These are phyloP conservation scores for Calidris pugnax DNA, from an alignment of 2,113 vertebrate genomes.

Conservation along the genomic window DNA sequence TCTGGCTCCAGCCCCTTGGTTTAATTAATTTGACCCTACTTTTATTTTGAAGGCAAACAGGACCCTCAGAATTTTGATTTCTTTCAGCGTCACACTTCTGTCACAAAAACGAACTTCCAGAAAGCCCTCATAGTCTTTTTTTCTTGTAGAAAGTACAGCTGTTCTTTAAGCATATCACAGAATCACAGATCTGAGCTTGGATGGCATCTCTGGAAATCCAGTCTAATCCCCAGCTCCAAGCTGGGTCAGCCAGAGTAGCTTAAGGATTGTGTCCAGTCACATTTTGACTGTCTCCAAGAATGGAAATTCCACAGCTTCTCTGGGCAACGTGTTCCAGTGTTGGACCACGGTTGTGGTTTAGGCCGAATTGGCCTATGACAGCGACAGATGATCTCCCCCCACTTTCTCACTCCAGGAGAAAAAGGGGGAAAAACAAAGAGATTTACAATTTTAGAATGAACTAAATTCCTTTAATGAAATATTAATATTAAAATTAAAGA, in stretches of 20 bases:
- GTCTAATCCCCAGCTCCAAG: neutral
- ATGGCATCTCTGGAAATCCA: neutral
- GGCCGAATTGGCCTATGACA: too few relatives aligned
- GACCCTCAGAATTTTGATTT: neutral
- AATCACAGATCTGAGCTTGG: neutral
- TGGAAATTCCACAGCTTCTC: neutral
- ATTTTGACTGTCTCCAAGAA: neutral
- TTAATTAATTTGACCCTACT: neutral
- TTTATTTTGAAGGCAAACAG: neutral
- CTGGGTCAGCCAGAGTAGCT: neutral
- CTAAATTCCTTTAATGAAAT: too few relatives aligned
- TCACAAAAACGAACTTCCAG: neutral
- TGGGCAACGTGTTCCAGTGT: neutral
- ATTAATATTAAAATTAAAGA: too few relatives aligned
- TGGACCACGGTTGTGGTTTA: neutral
- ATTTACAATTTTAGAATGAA: too few relatives aligned
- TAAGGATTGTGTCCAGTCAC: neutral
- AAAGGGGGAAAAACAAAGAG: too few relatives aligned
- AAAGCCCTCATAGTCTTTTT: neutral
- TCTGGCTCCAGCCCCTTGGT: neutral
- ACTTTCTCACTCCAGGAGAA: too few relatives aligned
- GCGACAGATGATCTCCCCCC: too few relatives aligned
- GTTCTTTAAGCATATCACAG: neutral
- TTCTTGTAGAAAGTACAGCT: neutral
- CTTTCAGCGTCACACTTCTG: neutral